These are phyloP conservation scores for Staurois parvus DNA, from an alignment of 2,797 vertebrate genomes.

Conservation along the genomic window DNA sequence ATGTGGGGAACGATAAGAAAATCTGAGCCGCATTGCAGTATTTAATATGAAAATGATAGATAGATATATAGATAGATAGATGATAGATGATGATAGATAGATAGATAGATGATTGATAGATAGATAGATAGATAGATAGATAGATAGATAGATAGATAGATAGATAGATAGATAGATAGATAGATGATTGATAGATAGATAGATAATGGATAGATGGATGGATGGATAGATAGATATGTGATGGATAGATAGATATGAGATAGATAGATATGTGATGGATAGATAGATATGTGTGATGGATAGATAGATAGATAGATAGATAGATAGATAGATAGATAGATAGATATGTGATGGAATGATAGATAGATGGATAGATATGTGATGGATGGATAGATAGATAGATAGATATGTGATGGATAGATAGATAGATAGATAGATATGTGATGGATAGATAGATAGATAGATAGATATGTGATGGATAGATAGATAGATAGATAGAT, in stretches of 20 bases:
- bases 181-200: neutral
- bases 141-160: constrained; percentile 10
- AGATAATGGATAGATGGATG: neutral
- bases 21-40: neutral
- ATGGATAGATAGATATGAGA: neutral
- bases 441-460: no score
- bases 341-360: no score
- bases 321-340: neutral
- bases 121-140: constrained; percentile 12
- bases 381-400: no score
- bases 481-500: no score
- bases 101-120: neutral
- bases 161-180: neutral
- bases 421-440: no score
- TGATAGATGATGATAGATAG: neutral
- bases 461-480: no score
- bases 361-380: no score
- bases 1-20: neutral
- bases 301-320: neutral
- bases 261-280: neutral
- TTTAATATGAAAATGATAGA: neutral
- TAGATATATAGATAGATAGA: neutral
- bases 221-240: neutral
- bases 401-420: no score
- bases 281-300: neutral